Conservation (phyloP, 53 echinoderm and acorn worm species). For the Henricia sp. region DNA sequence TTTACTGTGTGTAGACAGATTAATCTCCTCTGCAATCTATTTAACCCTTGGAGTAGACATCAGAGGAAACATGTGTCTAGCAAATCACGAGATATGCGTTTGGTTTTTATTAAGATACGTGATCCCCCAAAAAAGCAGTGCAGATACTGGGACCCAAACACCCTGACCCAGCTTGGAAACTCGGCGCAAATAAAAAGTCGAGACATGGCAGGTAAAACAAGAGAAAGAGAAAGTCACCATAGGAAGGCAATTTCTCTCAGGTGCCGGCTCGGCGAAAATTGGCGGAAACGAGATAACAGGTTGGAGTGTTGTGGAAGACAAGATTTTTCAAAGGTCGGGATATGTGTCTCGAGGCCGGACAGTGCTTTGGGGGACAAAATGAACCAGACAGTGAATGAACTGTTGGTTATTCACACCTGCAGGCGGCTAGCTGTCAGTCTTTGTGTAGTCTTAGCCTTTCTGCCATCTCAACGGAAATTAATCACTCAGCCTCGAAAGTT, state of each 20-base stretch:
- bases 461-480: slow-evolving; percentile 3
- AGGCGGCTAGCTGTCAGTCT: neutral
- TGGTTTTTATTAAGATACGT: neutral
- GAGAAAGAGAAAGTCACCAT: neutral
- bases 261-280: slow-evolving; percentile 44
- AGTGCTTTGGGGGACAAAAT: slow-evolving; percentile 13
- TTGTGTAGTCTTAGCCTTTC: neutral
- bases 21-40: slow-evolving; percentile 2
- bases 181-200: neutral
- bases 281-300: slow-evolving; percentile 59
- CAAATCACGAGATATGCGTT: slow-evolving; percentile 30
- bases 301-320: slow-evolving; percentile 8
- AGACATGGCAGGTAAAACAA: neutral
- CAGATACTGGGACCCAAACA: slow-evolving; percentile 2
- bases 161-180: neutral
- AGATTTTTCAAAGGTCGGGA: slow-evolving; percentile 36
- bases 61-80: slow-evolving; percentile 42
- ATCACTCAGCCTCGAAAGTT: neutral
- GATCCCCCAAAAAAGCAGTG: slow-evolving; percentile 14
- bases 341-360: slow-evolving; percentile 15
- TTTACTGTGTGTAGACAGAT: neutral
- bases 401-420: slow-evolving; percentile 33
- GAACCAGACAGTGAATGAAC: slow-evolving; percentile 54
- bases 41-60: slow-evolving; percentile 8
- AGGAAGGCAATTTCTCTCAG: slow-evolving; percentile 29